A percentile compares a stretch with the other conserved stretches of the same genome.
These are phyloP conservation scores for Eupithecia centaureata DNA, from an alignment of 2,888 invertebrate species.

Conservation along the genomic window DNA sequence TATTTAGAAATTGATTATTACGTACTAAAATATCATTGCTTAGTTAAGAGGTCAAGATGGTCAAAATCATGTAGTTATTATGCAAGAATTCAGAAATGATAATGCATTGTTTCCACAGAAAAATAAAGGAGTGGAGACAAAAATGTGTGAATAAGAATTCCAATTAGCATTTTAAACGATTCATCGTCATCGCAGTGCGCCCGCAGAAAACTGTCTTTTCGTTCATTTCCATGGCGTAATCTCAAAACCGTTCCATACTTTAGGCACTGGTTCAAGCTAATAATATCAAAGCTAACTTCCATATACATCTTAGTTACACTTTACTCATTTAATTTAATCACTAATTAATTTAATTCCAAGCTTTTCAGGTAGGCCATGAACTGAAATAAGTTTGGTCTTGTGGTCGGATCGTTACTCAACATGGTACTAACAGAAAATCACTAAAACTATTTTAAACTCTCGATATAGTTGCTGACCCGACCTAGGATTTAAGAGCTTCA, in stretches of 20 bases:
- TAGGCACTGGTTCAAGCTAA: slow-evolving; percentile 81
- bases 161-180: neutral
- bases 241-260: slow-evolving; percentile 66
- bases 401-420: neutral
- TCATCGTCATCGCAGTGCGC: neutral
- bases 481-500: neutral
- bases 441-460: neutral
- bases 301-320: slow-evolving; percentile 63
- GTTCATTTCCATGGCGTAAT: slow-evolving; percentile 59
- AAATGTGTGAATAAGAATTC: neutral
- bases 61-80: neutral
- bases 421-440: neutral
- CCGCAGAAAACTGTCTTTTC: slow-evolving; percentile 6
- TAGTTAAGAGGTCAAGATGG: neutral
- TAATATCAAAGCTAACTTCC: slow-evolving; percentile 79
- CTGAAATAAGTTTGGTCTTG: slow-evolving; percentile 12
- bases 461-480: neutral
- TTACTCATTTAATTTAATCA: slow-evolving; percentile 38
- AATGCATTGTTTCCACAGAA: neutral
- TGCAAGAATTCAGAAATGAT: slow-evolving; percentile 1
- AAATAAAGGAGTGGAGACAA: neutral
- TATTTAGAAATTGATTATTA: neutral
- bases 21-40: neutral
- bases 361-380: slow-evolving; percentile 54
- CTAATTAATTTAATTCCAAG: slow-evolving; percentile 55